These are phyloP conservation scores for Prorops nasuta DNA, from an alignment of 1,140 invertebrate genomes.

Conservation along the genomic window DNA sequence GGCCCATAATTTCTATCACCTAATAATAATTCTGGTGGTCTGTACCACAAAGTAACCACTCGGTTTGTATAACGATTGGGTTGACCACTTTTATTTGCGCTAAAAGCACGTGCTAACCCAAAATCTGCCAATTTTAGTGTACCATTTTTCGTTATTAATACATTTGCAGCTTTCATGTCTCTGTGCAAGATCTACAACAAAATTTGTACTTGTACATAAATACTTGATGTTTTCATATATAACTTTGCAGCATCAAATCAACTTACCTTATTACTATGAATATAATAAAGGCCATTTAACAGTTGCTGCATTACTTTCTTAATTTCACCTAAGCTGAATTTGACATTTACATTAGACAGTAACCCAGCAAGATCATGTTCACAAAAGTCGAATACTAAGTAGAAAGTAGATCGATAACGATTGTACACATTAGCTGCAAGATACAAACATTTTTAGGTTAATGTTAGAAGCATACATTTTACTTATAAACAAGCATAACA, in stretches of 20 bases:
- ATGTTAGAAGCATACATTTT: not conserved
- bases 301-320: slow-evolving; percentile 99
- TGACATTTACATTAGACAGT: slow-evolving; percentile 93
- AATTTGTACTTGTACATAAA: not conserved
- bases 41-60: slow-evolving; percentile 97
- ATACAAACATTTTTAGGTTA: slow-evolving; percentile 4
- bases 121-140: slow-evolving; percentile 91
- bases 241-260: too few relatives aligned
- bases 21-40: slow-evolving; percentile 84
- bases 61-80: slow-evolving; percentile 94
- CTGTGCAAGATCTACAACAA: slow-evolving; percentile 75
- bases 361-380: slow-evolving; percentile 98
- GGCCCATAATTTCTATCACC: slow-evolving; percentile 96
- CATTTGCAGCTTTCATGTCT: slow-evolving; percentile 99
- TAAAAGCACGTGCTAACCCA: slow-evolving; percentile 88
- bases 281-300: slow-evolving; percentile 94
- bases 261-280: slow-evolving; percentile 91
- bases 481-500: not conserved
- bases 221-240: not conserved
- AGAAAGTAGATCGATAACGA: slow-evolving; percentile 91
- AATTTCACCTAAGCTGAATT: slow-evolving; percentile 95
- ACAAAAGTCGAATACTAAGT: slow-evolving; percentile 98
- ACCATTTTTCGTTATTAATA: slow-evolving; percentile 96
- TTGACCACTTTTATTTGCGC: slow-evolving; percentile 80
- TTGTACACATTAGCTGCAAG: slow-evolving; percentile 77